Evolutionary conservation across 2,113 vertebrate species (phyloP).

Genomic region (Apodemus sylvaticus): DNA sequence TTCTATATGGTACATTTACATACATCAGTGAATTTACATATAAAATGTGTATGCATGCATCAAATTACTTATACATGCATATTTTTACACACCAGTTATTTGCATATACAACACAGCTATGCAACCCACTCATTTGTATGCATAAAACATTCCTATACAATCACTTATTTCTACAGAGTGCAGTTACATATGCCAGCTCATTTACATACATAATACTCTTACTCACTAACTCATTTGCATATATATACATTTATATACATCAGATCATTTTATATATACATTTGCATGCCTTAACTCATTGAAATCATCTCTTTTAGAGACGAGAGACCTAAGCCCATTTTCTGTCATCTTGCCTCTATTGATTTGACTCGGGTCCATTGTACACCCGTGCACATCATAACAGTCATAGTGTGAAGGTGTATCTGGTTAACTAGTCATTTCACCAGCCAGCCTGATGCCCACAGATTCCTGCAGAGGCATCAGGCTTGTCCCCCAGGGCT

Average conservation of each 20-base stretch:
- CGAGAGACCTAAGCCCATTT: neutral
- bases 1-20: neutral
- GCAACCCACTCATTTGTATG: neutral
- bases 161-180: neutral
- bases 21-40: neutral
- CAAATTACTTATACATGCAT: neutral
- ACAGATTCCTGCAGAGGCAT: accelerated
- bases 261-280: neutral
- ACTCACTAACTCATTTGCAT: neutral
- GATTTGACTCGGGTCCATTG: too few species aligned
- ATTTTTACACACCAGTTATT: neutral
- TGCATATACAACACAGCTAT: neutral
- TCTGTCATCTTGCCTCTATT: neutral
- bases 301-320: neutral
- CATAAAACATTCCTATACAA: neutral
- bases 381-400: neutral
- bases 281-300: neutral
- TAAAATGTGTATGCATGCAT: neutral
- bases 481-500: neutral
- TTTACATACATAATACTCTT: neutral
- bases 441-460: accelerated
- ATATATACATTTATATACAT: too few species aligned
- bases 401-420: accelerated
- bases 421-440: neutral
- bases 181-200: neutral